A percentile compares a stretch with the other conserved stretches of the same genome.
phyloP scores from a whole-genome alignment of 1,140 invertebrate species.

The Diprion similis region DNA sequence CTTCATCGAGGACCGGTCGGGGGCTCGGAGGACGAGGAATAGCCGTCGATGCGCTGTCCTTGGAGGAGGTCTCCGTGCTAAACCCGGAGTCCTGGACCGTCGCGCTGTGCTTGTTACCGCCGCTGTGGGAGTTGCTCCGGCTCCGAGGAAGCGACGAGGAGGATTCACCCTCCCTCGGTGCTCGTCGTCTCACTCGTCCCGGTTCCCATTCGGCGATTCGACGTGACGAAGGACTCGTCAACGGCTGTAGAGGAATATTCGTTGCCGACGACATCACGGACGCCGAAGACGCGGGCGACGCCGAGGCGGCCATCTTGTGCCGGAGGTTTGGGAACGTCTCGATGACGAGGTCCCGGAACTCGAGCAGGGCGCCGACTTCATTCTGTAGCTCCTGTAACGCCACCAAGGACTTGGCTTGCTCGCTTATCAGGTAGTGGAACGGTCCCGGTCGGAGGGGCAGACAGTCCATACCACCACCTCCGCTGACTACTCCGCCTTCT shows the following conservation, averaged over 20 bases:
- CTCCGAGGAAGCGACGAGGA: conserved; percentile 65
- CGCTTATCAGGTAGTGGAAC: conserved; percentile 80
- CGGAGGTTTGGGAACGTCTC: conserved; percentile 89
- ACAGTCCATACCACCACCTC: conserved; percentile 74
- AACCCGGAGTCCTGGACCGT: conserved; percentile 86
- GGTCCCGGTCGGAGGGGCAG: conserved; percentile 72
- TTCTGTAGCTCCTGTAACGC: conserved; percentile 85
- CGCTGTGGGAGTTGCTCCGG: conserved; percentile 71
- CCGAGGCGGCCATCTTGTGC: conserved; percentile 73
- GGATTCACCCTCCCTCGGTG: conserved; percentile 56
- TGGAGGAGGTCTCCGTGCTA: conserved; percentile 82
- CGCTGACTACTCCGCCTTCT: conserved; percentile 49
- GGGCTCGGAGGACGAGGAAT: conserved; percentile 59
- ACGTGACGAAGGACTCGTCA: conserved; percentile 52
- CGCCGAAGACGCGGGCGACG: conserved; percentile 54
- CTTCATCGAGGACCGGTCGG: conserved; percentile 58
- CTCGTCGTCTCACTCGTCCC: conserved; percentile 76
- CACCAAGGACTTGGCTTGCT: conserved; percentile 81
- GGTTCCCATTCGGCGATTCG: conserved; percentile 74
- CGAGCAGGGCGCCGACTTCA: conserved; percentile 87
- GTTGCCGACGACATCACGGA: conserved; percentile 49
- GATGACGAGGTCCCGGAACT: conserved; percentile 90
- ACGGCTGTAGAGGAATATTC: conserved; percentile 46
- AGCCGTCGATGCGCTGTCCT: conserved; percentile 70
- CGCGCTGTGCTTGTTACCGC: conserved; percentile 65